phyloP scores from a whole-genome alignment of 35 echinoderm and acorn worm species.

The Chiridota heheva region DNA sequence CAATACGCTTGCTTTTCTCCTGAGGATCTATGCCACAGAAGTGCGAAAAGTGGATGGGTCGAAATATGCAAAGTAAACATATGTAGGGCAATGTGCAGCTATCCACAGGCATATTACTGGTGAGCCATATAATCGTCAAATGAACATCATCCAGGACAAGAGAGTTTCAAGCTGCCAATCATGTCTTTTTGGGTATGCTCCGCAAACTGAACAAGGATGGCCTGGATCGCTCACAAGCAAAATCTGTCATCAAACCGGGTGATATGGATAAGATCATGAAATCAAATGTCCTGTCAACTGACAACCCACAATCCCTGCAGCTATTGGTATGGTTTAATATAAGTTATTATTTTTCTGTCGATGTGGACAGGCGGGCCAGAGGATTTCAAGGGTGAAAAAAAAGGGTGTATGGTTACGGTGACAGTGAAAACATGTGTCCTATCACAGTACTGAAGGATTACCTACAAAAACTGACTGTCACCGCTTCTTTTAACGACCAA shows the following conservation, averaged over 20 bases:
- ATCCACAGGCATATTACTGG: conserved; percentile 32
- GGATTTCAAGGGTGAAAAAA: conserved; percentile 1
- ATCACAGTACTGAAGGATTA: neutral
- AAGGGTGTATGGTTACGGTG: neutral
- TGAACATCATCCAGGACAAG: conserved; percentile 24
- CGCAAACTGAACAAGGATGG: conserved; percentile 18
- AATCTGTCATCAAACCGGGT: conserved; percentile 18
- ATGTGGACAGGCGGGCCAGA: conserved; percentile 19
- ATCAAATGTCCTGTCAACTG: conserved; percentile 13
- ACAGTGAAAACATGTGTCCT: neutral
- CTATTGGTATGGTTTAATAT: conserved; percentile 12
- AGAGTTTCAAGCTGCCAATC: conserved; percentile 34
- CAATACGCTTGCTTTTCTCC: neutral
- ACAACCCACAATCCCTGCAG: neutral
- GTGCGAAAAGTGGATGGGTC: conserved; percentile 14
- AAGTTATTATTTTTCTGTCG: conserved; percentile 28
- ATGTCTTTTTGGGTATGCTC: conserved; percentile 33
- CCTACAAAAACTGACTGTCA: neutral
- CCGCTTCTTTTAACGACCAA: conserved; percentile 17
- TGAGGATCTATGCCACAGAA: neutral
- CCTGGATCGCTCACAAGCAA: neutral
- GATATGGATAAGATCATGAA: neutral
- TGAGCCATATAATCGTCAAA: neutral
- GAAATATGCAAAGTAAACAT: conserved; percentile 5
- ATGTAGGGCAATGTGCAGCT: conserved; percentile 7